These are phyloP conservation scores for Anguilla rostrata DNA, from an alignment of 2,113 vertebrate species.

Conservation along the genomic window DNA sequence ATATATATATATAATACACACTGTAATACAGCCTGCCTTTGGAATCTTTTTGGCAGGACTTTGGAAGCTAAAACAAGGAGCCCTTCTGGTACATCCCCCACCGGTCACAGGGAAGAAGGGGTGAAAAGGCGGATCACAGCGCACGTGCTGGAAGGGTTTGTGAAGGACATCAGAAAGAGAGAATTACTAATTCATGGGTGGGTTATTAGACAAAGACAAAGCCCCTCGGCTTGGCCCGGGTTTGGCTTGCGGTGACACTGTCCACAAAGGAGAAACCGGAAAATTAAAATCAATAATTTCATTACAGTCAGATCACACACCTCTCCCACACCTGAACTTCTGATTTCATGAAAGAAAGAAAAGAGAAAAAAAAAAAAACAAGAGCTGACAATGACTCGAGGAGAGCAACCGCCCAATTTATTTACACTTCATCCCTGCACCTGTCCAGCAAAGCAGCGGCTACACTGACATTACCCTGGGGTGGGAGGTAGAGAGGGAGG, in stretches of 20 bases:
- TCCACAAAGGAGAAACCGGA: conserved; percentile 55
- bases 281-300: conserved; percentile 89
- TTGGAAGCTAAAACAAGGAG: not conserved
- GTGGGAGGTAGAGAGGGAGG: conserved; percentile 62
- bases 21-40: not conserved
- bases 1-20: not conserved
- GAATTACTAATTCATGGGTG: conserved; percentile 67
- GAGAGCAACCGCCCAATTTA: conserved; percentile 68
- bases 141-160: not conserved
- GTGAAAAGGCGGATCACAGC: not conserved
- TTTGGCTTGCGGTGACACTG: conserved; percentile 45
- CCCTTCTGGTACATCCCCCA: not conserved
- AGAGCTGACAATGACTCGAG: conserved; percentile 54
- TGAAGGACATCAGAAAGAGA: conserved; percentile 40
- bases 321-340: conserved; percentile 60
- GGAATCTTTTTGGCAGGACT: not conserved
- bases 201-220: conserved; percentile 58
- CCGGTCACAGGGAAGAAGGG: not conserved
- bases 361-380: conserved; percentile 61
- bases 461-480: conserved; percentile 67
- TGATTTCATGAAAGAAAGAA: conserved; percentile 61
- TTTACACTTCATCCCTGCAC: conserved; percentile 63
- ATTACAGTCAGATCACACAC: conserved; percentile 72
- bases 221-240: not conserved
- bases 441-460: conserved; percentile 64